Evolutionary conservation across 2,797 vertebrate species (phyloP).

Genomic region (Petrocephalus schoutedeni): DNA sequence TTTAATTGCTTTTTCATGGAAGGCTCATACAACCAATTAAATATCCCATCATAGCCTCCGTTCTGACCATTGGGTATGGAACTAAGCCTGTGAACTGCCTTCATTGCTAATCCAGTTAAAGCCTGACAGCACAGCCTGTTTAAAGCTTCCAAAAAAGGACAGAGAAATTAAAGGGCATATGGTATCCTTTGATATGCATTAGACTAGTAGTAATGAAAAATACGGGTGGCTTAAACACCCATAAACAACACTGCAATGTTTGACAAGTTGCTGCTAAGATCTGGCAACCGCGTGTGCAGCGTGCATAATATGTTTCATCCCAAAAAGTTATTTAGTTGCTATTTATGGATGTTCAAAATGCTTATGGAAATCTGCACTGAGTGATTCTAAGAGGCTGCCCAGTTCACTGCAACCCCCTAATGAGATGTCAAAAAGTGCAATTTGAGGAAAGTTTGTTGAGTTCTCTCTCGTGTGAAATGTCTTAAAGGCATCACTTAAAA

Average conservation of each 20-base stretch:
- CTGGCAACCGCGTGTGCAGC: not conserved
- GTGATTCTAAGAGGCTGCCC: slow-evolving; percentile 1
- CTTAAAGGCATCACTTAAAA: not conserved
- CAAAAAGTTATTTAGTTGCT: slow-evolving; percentile 14
- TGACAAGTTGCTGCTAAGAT: slow-evolving; percentile 1
- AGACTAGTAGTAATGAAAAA: slow-evolving; percentile 22
- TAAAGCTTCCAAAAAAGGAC: slow-evolving; percentile 31
- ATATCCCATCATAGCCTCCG: slow-evolving; percentile 32
- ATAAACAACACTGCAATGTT: slow-evolving; percentile 15
- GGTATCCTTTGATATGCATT: slow-evolving; percentile 22
- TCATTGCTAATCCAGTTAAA: slow-evolving; percentile 43
- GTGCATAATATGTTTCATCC: slow-evolving; percentile 15
- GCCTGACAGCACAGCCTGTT: slow-evolving; percentile 37
- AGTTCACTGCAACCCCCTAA: not conserved
- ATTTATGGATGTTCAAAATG: slow-evolving; percentile 12
- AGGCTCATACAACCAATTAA: slow-evolving; percentile 29
- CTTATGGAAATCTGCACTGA: not conserved
- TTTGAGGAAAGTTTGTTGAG: not conserved
- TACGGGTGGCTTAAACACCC: slow-evolving; percentile 14
- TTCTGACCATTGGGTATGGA: slow-evolving; percentile 36
- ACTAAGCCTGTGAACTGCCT: slow-evolving; percentile 38
- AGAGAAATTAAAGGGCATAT: slow-evolving; percentile 18
- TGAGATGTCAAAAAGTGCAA: slow-evolving; percentile 13
- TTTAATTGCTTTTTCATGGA: slow-evolving; percentile 30
- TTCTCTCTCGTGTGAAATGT: not conserved